Conservation (phyloP, 2,797 vertebrate species). For the Lagodon rhomboides region DNA sequence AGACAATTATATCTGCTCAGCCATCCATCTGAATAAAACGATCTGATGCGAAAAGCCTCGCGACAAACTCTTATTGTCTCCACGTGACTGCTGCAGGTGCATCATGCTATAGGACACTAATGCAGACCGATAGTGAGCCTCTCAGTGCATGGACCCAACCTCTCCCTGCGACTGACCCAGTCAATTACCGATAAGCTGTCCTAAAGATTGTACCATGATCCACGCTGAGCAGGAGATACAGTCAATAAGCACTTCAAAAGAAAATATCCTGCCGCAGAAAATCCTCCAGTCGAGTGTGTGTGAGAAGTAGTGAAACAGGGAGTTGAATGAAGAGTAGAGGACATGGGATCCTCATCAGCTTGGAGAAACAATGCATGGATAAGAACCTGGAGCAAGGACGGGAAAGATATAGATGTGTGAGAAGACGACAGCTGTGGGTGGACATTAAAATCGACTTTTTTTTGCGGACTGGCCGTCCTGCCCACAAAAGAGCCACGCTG, state of each 20-base stretch:
- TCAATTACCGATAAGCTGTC: slow-evolving; percentile 56
- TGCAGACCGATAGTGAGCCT: slow-evolving; percentile 36
- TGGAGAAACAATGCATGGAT: neutral
- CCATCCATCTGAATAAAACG: slow-evolving; percentile 53
- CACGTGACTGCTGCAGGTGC: slow-evolving; percentile 1
- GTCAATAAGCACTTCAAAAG: slow-evolving; percentile 62
- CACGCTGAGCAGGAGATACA: slow-evolving; percentile 36
- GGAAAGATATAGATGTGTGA: neutral
- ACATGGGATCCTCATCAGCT: slow-evolving; percentile 2
- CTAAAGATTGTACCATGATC: slow-evolving; percentile 40
- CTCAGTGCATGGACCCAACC: slow-evolving; percentile 14
- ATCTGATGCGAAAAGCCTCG: slow-evolving; percentile 33
- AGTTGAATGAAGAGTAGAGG: slow-evolving; percentile 13
- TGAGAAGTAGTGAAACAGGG: neutral
- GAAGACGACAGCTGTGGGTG: neutral
- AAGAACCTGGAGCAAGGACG: neutral
- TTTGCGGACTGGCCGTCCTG: neutral
- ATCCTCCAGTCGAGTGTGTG: slow-evolving; percentile 6
- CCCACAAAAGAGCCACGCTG: too few species aligned
- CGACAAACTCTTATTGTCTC: slow-evolving; percentile 35
- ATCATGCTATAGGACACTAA: slow-evolving; percentile 34
- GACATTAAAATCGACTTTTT: neutral
- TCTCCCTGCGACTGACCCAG: slow-evolving; percentile 40
- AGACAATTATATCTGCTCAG: slow-evolving; percentile 29
- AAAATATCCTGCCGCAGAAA: slow-evolving; percentile 43